A percentile compares a stretch with the other conserved stretches of the same genome.
phyloP scores from a whole-genome alignment of 2,888 invertebrate genomes.

The Barypeithes pellucidus region DNA sequence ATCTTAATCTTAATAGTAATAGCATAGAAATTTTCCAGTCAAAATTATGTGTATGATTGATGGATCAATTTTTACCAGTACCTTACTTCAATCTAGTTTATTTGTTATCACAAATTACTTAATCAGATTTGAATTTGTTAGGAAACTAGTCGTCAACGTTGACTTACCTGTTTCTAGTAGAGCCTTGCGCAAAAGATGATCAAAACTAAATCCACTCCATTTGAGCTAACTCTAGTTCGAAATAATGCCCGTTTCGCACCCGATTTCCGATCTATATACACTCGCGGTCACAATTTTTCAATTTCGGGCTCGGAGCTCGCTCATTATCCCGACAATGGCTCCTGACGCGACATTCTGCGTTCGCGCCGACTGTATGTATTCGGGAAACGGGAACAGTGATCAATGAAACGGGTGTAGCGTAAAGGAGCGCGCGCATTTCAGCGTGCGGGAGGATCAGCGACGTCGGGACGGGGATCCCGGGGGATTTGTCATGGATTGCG shows the following conservation, averaged over 20 bases:
- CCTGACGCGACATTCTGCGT: conserved; percentile 52
- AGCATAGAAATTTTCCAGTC: too few species aligned
- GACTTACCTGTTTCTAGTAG: conserved; percentile 37
- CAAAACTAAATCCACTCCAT: conserved; percentile 31
- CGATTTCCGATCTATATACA: conserved; percentile 34
- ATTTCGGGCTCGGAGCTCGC: conserved; percentile 24
- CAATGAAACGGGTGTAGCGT: conserved; percentile 71
- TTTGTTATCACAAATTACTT: too few species aligned
- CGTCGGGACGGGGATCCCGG: conserved; percentile 8
- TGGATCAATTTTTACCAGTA: too few species aligned
- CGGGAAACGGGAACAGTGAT: conserved; percentile 64
- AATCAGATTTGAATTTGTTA: too few species aligned
- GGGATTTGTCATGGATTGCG: neutral
- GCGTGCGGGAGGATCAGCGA: conserved; percentile 40
- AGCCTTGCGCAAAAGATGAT: conserved; percentile 23
- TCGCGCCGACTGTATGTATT: conserved; percentile 51
- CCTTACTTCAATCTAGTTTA: too few species aligned
- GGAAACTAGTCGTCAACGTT: too few species aligned
- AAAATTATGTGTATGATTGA: too few species aligned
- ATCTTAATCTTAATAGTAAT: too few species aligned
- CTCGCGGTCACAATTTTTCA: conserved; percentile 29
- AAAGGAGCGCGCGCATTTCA: conserved; percentile 66
- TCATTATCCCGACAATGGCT: conserved; percentile 43
- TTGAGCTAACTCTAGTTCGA: conserved; percentile 5
- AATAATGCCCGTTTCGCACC: conserved; percentile 7